These are phyloP conservation scores for Acleris holmiana DNA, from an alignment of 2,888 invertebrate genomes.

Conservation along the genomic window DNA sequence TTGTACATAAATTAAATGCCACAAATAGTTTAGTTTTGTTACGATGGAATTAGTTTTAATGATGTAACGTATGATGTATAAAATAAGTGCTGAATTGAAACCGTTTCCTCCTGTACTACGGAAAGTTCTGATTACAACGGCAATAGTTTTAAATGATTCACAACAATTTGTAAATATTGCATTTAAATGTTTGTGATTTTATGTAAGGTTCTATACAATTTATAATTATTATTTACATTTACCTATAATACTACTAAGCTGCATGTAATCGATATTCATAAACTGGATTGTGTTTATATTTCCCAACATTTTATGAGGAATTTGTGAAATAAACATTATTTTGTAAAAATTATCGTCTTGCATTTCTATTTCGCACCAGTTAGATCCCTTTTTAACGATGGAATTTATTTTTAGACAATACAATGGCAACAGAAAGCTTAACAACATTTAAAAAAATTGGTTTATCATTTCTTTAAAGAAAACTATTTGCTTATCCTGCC, in stretches of 20 bases:
- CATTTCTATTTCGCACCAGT: conserved; percentile 2
- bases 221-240: conserved; percentile 57
- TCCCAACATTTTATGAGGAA: conserved; percentile 57
- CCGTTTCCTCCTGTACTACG: conserved; percentile 59
- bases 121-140: conserved; percentile 43
- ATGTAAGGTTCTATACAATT: conserved; percentile 54
- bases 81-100: conserved; percentile 48
- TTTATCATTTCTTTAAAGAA: too few relatives aligned
- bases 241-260: conserved; percentile 60
- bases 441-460: too few relatives aligned
- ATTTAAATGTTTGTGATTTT: conserved; percentile 79
- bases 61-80: conserved; percentile 54
- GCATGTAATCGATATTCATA: conserved; percentile 70
- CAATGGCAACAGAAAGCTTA: too few relatives aligned
- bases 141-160: conserved; percentile 54
- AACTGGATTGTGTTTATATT: conserved; percentile 73
- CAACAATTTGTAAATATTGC: conserved; percentile 75
- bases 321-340: conserved; percentile 44
- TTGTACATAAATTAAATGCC: conserved; percentile 32
- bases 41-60: conserved; percentile 26
- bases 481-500: too few relatives aligned
- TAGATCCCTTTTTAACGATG: neutral
- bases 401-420: too few relatives aligned
- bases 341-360: conserved; percentile 38
- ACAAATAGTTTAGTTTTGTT: conserved; percentile 34